Evolutionary conservation across 2,888 invertebrate genomes (phyloP).

Genomic region (Cerastoderma edule): DNA sequence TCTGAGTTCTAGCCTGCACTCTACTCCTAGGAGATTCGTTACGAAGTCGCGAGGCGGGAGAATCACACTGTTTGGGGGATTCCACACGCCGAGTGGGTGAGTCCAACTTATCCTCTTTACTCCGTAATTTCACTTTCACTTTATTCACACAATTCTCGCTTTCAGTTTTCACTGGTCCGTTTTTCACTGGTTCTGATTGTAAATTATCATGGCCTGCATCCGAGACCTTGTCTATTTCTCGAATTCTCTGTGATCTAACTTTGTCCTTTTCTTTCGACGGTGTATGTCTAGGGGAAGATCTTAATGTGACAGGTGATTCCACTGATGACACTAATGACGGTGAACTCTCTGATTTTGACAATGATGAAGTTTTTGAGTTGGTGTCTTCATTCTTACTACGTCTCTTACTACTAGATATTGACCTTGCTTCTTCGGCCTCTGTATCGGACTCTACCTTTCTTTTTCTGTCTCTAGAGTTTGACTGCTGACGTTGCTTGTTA

Average conservation of each 20-base stretch:
- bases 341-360: conserved; percentile 33
- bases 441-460: conserved; percentile 38
- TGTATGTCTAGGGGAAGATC: conserved; percentile 52
- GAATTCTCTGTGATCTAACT: conserved; percentile 37
- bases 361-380: conserved; percentile 16
- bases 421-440: conserved; percentile 19
- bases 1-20: conserved; percentile 24
- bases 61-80: conserved; percentile 34
- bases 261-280: conserved; percentile 58
- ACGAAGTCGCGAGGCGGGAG: conserved; percentile 37
- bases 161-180: conserved; percentile 10
- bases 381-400: conserved; percentile 31
- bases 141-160: conserved; percentile 32
- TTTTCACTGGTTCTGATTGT: conserved; percentile 6
- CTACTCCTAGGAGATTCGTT: conserved; percentile 37
- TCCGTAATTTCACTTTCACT: conserved; percentile 22
- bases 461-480: conserved; percentile 47
- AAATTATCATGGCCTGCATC: conserved; percentile 4
- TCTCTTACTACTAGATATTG: conserved; percentile 16
- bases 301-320: conserved; percentile 36
- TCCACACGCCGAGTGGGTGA: conserved; percentile 27
- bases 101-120: conserved; percentile 35
- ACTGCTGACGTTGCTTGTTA: conserved; percentile 27
- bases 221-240: conserved; percentile 47
- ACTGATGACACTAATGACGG: conserved; percentile 36